phyloP scores from a whole-genome alignment of 1,140 invertebrate species.

The Lycorma delicatula region DNA sequence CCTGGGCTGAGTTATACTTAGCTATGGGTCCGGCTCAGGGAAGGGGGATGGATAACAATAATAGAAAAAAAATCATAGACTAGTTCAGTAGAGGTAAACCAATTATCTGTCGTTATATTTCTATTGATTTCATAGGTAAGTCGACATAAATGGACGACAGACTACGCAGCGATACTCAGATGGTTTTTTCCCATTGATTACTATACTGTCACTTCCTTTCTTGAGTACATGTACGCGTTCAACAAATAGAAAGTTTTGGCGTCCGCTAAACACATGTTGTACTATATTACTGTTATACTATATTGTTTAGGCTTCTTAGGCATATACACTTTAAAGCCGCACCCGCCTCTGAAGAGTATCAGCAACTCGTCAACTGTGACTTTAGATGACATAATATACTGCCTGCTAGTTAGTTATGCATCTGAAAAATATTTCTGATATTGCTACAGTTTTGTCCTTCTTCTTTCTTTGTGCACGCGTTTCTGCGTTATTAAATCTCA shows the following conservation, averaged over 20 bases:
- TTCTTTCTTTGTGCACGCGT: not conserved
- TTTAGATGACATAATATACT: not conserved
- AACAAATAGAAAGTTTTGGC: too few relatives aligned
- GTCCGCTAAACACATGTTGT: too few relatives aligned
- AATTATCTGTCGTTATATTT: too few relatives aligned
- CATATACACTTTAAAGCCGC: slow-evolving; percentile 38
- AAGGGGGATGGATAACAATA: too few relatives aligned
- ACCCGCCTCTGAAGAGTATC: slow-evolving; percentile 33
- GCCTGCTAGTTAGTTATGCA: not conserved
- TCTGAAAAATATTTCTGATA: not conserved
- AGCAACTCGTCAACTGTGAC: not conserved
- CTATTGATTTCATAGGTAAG: slow-evolving; percentile 29
- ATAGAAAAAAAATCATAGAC: too few relatives aligned
- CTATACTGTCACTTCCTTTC: slow-evolving; percentile 28
- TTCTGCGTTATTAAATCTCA: slow-evolving; percentile 9
- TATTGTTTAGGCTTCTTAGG: slow-evolving; percentile 41
- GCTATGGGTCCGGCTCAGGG: too few relatives aligned
- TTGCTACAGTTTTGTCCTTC: slow-evolving; percentile 1
- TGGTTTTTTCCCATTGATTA: slow-evolving; percentile 21
- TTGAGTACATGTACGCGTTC: slow-evolving; percentile 24
- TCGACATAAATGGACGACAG: slow-evolving; percentile 29
- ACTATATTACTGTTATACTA: slow-evolving; percentile 25
- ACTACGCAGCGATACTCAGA: slow-evolving; percentile 24
- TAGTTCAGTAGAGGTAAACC: too few relatives aligned
- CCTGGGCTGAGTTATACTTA: too few relatives aligned